Evolutionary conservation across 23 tunicate species (phyloP), one percentile per base, ranked within the genome.

Genomic region (Botrylloides violaceus): DNA sequence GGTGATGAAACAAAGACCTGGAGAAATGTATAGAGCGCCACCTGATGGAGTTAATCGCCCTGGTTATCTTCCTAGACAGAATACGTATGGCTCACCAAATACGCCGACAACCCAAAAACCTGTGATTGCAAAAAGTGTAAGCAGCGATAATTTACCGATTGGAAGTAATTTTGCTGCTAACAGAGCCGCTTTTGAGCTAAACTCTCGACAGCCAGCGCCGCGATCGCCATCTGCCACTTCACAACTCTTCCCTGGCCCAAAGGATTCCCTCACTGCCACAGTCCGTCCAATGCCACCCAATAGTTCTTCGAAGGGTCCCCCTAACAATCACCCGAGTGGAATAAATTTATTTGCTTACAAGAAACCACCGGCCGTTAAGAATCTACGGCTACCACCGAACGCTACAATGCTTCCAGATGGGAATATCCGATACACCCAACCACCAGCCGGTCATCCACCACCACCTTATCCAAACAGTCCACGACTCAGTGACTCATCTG

Each of bases 261-360:
- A 53, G 9, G 95, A 86, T 2, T 76, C 85, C 3, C 73, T 71
- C 32, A 86, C 85, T 23, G 95, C 95, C 22, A 86, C 80, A 80
- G 95, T 86, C 0, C 59, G 95, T 3, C 95, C 95, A 27, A 86
- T 86, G 95, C 83, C 47, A 21, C 43, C 21, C 19, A 21, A 66
- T 38, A 53, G 73, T 5, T 4, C 56, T 21, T 53, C 73, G 3
- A 38, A 5, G 12, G 26, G 75, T 2, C 12, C 75, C 4, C 4
- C 71, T 2, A 43, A 72, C 2, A 3, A 76, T 19, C 2, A 71
- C n/a, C 15, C 64, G 2, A 68, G 71, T 25, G 92, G 85, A 34
- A 70, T 76, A 1, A 88, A 88, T 73, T 27, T 88, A 27, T 88
- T 88, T n/a, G 87, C 87, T 3, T 88, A 88, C 72, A 88, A 77